phyloP scores from a whole-genome alignment of 1,140 invertebrate genomes.

The Cepaea nemoralis region DNA sequence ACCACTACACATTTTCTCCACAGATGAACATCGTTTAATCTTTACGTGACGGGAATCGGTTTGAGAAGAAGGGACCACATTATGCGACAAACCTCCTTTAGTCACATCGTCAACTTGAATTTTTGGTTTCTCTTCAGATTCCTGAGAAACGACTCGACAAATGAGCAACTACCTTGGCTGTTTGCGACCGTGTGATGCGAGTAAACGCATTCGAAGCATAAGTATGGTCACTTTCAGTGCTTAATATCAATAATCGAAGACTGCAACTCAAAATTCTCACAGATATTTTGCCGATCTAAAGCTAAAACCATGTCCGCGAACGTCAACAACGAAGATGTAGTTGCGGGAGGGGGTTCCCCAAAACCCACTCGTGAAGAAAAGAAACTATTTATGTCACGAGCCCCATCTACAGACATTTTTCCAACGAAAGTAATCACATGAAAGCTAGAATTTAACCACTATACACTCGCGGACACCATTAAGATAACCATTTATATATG shows the following conservation, averaged over 20 bases:
- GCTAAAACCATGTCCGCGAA: conserved; percentile 38
- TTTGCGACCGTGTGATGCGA: conserved; percentile 27
- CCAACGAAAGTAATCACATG: not conserved
- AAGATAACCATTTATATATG: too few relatives aligned
- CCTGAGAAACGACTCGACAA: not conserved
- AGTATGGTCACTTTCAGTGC: conserved; percentile 28
- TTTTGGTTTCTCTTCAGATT: not conserved
- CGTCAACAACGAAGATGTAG: conserved; percentile 29
- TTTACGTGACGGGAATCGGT: not conserved
- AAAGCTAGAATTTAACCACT: not conserved
- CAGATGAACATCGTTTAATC: conserved; percentile 32
- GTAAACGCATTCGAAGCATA: conserved; percentile 23
- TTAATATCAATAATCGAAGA: not conserved
- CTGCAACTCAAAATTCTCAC: not conserved
- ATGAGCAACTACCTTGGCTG: conserved; percentile 22
- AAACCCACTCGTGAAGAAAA: conserved; percentile 27
- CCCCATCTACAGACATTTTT: conserved; percentile 30
- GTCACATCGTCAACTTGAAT: not conserved
- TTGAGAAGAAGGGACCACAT: not conserved
- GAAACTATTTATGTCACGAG: conserved; percentile 32
- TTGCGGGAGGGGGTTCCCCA: conserved; percentile 25
- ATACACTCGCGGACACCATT: too few relatives aligned
- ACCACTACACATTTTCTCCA: conserved; percentile 13
- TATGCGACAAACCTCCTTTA: not conserved
- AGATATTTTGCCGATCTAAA: conserved; percentile 13